These are phyloP conservation scores for Protobothrops flavoviridis DNA, from an alignment of 2,113 vertebrate species.

Conservation along the genomic window DNA sequence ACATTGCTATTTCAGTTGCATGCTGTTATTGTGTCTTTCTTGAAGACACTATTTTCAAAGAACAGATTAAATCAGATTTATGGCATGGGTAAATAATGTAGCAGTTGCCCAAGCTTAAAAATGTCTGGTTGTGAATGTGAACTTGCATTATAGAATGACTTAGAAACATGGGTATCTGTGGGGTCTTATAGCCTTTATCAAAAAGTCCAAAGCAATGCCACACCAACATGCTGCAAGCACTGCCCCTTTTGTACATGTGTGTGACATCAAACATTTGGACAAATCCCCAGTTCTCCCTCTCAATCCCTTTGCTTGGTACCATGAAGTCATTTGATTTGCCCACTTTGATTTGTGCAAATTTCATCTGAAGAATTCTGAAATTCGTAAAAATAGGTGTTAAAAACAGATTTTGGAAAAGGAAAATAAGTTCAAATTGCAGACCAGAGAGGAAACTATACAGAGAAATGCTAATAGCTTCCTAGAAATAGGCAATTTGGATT, in stretches of 20 bases:
- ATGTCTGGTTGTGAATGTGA: neutral
- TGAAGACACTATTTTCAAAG: constrained; percentile 37
- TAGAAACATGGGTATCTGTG: neutral
- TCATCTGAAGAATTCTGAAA: neutral
- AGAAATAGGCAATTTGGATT: constrained; percentile 6
- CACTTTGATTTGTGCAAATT: neutral
- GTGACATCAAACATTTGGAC: neutral
- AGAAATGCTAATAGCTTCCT: constrained; percentile 14
- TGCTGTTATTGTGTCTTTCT: constrained; percentile 14
- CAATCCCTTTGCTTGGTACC: neutral
- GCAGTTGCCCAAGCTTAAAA: neutral
- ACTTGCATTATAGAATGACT: neutral
- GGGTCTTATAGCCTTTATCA: neutral
- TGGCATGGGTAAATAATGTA: constrained; percentile 7
- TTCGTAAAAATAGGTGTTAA: neutral
- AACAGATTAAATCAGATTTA: constrained; percentile 22
- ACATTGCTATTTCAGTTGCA: neutral
- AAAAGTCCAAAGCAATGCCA: neutral
- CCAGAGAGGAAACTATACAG: constrained; percentile 30
- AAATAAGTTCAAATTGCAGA: constrained; percentile 35
- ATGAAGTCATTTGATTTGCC: neutral
- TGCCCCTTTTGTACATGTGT: neutral
- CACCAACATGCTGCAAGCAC: neutral
- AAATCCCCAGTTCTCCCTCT: neutral
- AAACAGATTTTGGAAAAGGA: constrained; percentile 34